Evolutionary conservation across 1,140 invertebrate species (phyloP).

Genomic region (Copidosoma floridanum): DNA sequence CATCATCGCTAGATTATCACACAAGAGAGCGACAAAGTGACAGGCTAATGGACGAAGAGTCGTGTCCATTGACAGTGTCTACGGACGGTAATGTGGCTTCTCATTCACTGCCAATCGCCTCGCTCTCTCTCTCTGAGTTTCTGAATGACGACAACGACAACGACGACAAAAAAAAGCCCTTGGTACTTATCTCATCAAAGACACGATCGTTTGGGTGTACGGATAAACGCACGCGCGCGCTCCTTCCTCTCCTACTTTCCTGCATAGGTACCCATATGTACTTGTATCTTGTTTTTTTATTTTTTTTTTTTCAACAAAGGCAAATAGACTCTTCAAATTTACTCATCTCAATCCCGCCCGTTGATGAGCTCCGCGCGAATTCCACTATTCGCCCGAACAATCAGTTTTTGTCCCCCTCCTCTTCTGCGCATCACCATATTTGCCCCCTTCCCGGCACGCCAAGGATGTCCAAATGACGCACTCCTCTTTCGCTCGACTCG

Average conservation of each 20-base stretch:
- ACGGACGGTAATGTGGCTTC: slow-evolving; percentile 42
- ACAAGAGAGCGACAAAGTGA: slow-evolving; percentile 40
- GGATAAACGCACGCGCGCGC: background rate
- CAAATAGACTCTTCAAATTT: too few relatives aligned
- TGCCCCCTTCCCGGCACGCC: too few relatives aligned
- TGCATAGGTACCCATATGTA: background rate
- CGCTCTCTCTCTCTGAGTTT: too few relatives aligned
- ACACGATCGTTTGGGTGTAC: background rate
- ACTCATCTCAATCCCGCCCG: background rate
- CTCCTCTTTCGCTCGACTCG: background rate
- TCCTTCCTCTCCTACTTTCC: background rate
- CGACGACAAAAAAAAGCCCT: too few relatives aligned
- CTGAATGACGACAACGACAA: too few relatives aligned
- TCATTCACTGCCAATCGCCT: slow-evolving; percentile 43
- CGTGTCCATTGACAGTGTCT: slow-evolving; percentile 44
- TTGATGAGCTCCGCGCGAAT: background rate
- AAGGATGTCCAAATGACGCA: too few relatives aligned
- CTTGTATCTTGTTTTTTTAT: background rate
- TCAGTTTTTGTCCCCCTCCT: background rate
- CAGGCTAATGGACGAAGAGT: slow-evolving; percentile 37
- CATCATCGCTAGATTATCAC: slow-evolving; percentile 50
- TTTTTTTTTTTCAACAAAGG: too few relatives aligned
- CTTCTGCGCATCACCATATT: too few relatives aligned
- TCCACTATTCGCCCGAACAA: too few relatives aligned
- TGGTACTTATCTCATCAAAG: slow-evolving; percentile 21